phyloP scores from a whole-genome alignment of 2,888 invertebrate genomes.

The Steinernema scapterisci region DNA sequence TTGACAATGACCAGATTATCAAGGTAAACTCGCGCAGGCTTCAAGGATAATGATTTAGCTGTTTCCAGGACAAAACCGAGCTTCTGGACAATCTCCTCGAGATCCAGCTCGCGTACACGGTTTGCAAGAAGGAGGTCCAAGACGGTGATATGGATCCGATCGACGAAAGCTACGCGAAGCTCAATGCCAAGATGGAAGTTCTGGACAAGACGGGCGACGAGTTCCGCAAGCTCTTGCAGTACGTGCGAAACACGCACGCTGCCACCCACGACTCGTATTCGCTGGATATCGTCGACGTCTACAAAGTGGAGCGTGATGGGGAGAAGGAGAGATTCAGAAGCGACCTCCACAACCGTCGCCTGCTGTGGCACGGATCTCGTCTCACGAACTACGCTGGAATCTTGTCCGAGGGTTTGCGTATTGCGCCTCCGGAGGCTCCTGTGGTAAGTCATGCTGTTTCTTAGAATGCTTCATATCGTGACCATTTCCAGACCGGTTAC shows the following conservation, averaged over 20 bases:
- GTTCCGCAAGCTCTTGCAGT: slow-evolving; percentile 78
- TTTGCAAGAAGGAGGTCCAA: slow-evolving; percentile 74
- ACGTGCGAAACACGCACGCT: slow-evolving; percentile 89
- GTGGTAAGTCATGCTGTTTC: slow-evolving; percentile 70
- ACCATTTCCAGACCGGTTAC: slow-evolving; percentile 70
- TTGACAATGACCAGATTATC: slow-evolving; percentile 79
- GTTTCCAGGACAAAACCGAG: slow-evolving; percentile 74
- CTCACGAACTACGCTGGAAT: slow-evolving; percentile 94
- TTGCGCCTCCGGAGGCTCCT: slow-evolving; percentile 97
- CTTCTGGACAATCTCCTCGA: slow-evolving; percentile 92
- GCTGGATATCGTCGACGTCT: slow-evolving; percentile 50
- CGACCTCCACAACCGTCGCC: slow-evolving; percentile 50
- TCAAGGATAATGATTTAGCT: too few species aligned
- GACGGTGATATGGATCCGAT: slow-evolving; percentile 74
- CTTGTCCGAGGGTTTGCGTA: slow-evolving; percentile 81
- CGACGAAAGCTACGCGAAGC: slow-evolving; percentile 84
- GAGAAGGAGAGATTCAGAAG: slow-evolving; percentile 76
- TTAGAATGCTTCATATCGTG: background rate
- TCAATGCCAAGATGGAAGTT: slow-evolving; percentile 81
- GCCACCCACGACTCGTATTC: slow-evolving; percentile 76
- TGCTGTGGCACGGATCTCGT: slow-evolving; percentile 83
- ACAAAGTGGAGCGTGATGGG: slow-evolving; percentile 69
- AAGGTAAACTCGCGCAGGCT: too few species aligned
- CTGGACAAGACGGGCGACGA: slow-evolving; percentile 76
- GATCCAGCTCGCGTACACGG: slow-evolving; percentile 89